Conservation (phyloP, 2,797 vertebrate species). For the Sebastes paucispinis region DNA sequence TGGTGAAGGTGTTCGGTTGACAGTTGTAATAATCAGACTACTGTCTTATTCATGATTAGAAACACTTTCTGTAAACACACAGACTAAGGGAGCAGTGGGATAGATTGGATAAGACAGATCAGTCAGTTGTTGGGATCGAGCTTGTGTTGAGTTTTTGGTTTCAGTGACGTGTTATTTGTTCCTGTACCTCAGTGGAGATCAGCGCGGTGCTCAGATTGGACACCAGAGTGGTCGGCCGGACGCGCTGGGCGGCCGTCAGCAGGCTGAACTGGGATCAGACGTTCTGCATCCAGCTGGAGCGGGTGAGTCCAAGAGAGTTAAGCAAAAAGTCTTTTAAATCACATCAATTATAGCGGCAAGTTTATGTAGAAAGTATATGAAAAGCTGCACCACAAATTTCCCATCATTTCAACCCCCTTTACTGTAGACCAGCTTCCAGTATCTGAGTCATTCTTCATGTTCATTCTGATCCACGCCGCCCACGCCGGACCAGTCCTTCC, state of each 20-base stretch:
- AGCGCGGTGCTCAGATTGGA: slow-evolving; percentile 89
- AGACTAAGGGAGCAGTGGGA: neutral
- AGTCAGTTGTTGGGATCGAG: neutral
- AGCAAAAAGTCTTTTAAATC: too few species aligned
- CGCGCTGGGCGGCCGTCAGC: slow-evolving; percentile 83
- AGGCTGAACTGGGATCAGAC: slow-evolving; percentile 88
- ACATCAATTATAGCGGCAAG: too few species aligned
- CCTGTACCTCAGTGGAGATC: slow-evolving; percentile 74
- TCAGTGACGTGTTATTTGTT: neutral
- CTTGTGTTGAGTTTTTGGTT: neutral
- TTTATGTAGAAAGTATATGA: neutral
- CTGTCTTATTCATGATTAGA: neutral
- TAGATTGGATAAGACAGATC: neutral
- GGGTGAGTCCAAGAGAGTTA: slow-evolving; percentile 78
- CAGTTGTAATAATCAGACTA: neutral
- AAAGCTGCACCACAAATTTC: neutral
- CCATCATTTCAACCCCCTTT: neutral
- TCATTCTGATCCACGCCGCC: slow-evolving; percentile 1
- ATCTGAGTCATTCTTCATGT: slow-evolving; percentile 25
- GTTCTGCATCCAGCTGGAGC: slow-evolving; percentile 88
- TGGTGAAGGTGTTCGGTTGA: too few species aligned
- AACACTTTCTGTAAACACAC: neutral
- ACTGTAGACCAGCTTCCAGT: neutral
- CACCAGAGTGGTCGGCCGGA: slow-evolving; percentile 85
- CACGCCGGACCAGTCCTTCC: slow-evolving; percentile 10